Percentiles rank a stretch among this genome's conserved stretches.
Evolutionary conservation across 2,888 invertebrate genomes (phyloP).

Genomic region (Caenorhabditis sinica): DNA sequence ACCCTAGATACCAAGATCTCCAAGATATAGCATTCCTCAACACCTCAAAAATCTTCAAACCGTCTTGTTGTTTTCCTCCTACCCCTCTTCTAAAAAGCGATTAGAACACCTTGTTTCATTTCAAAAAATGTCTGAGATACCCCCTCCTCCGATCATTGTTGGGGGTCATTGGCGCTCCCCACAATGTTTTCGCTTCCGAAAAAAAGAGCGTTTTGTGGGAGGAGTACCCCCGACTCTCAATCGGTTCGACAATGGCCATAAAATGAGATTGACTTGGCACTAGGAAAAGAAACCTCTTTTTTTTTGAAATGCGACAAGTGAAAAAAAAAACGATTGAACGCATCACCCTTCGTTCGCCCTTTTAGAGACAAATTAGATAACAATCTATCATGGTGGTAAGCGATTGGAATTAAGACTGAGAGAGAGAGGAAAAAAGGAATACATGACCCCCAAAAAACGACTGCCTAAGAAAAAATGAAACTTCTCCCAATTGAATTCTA

Average conservation of each 20-base stretch:
- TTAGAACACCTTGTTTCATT: constrained; percentile 37
- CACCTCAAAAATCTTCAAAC: neutral
- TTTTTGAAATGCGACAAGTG: constrained; percentile 11
- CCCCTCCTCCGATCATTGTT: constrained; percentile 3
- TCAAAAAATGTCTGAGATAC: constrained; percentile 17
- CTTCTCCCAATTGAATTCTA: constrained; percentile 8
- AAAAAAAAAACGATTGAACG: constrained; percentile 55
- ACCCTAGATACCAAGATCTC: neutral
- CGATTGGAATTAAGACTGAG: constrained; percentile 21
- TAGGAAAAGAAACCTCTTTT: constrained; percentile 31
- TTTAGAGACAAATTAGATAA: constrained; percentile 41
- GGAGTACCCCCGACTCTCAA: neutral
- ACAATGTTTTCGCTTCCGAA: neutral
- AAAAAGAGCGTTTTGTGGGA: neutral
- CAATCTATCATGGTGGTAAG: constrained; percentile 45
- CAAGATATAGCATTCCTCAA: neutral
- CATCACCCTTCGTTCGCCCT: constrained; percentile 42
- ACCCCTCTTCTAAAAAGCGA: neutral
- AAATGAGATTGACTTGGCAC: constrained; percentile 50
- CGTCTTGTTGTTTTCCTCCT: neutral
- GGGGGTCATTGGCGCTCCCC: constrained; percentile 48
- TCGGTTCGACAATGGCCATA: constrained; percentile 57
- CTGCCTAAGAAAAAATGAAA: constrained; percentile 14
- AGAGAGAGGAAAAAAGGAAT: neutral
- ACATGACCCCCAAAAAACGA: constrained; percentile 38